These are phyloP conservation scores for Pogonus chalceus DNA, from an alignment of 1,140 invertebrate species.

Conservation along the genomic window DNA sequence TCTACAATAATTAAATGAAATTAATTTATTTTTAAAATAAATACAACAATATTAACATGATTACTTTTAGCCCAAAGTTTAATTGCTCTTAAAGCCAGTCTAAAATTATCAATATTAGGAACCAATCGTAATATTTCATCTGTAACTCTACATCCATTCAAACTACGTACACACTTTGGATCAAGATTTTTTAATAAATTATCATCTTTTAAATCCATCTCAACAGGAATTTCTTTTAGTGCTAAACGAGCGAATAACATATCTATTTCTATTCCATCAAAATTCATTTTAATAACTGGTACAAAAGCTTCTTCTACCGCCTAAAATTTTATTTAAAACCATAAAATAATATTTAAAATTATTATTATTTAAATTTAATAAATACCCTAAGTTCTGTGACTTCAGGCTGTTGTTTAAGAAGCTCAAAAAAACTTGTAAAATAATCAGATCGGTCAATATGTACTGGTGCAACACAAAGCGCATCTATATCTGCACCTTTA, in stretches of 20 bases:
- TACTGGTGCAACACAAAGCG: constrained; percentile 91
- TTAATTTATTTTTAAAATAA: constrained; percentile 8
- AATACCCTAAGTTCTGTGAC: constrained; percentile 71
- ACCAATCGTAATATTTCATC: constrained; percentile 95
- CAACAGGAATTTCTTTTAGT: constrained; percentile 79
- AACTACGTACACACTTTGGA: constrained; percentile 89
- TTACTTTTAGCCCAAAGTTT: constrained; percentile 99
- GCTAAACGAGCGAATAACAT: constrained; percentile 92
- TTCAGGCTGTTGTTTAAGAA: constrained; percentile 79
- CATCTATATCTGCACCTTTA: constrained; percentile 97
- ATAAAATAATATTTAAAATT: background rate
- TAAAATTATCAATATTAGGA: constrained; percentile 90
- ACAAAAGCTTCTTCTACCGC: constrained; percentile 98
- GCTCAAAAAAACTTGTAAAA: constrained; percentile 87
- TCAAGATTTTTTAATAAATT: constrained; percentile 90
- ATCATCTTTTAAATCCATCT: constrained; percentile 82
- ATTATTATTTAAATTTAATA: constrained; percentile 11
- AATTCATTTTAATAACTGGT: constrained; percentile 98
- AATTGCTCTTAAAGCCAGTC: constrained; percentile 84
- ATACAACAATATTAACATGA: constrained; percentile 20
- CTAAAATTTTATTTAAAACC: constrained; percentile 34
- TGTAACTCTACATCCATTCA: constrained; percentile 97
- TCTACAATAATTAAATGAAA: constrained; percentile 42
- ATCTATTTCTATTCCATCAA: constrained; percentile 98
- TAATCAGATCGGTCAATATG: constrained; percentile 93